Evolutionary conservation across 2,113 vertebrate genomes (phyloP), one percentile per base, ranked within the genome.

Genomic region (Clarias magur): DNA sequence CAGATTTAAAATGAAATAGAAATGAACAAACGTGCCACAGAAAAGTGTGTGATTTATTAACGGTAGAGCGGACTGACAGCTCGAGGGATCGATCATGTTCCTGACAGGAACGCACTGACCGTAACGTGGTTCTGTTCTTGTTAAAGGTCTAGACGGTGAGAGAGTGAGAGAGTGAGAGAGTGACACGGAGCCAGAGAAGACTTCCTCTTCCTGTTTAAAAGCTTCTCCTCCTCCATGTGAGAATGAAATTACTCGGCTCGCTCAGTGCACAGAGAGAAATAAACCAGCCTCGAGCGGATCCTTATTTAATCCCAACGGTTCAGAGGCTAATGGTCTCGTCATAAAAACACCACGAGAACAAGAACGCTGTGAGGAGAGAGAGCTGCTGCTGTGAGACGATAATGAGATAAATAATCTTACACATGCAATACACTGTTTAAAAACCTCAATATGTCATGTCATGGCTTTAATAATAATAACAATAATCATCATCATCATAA

Each of bases 101-200:
- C 27, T 10, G 76, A 57, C 54, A 11, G 27, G 27, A 57, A 80
- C 91, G 19, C 86, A 91, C 88, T 82, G 83, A 59, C 87, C 89
- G 91, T 92, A 93, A 93, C 90, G 91, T 92, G 91, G 88, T 92
- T 92, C 89, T 86, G 91, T 92, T 90, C 89, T 94, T 87, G 91
- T 94, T 95, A 88, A 67, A 92, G 91, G 90, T 89, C 90, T 84
- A 17, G 70, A 72, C 42, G 5, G 6, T 62, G 12, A 17, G 10
- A 42, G 67, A 10, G 6, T 62, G 12, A 17, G 10, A 42, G 67
- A 81, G 80, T 80, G 7, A 79, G 3, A n/a, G 48, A 5, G 19
- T 42, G 54, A 6, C 17, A 27, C 12, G 34, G 78, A 75, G 27
- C 13, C 53, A 15, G 17, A 87, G 79, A 82, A 21, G 57, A 11